These are phyloP conservation scores for Autographa pulchrina DNA, from an alignment of 2,888 invertebrate genomes.

Conservation along the genomic window DNA sequence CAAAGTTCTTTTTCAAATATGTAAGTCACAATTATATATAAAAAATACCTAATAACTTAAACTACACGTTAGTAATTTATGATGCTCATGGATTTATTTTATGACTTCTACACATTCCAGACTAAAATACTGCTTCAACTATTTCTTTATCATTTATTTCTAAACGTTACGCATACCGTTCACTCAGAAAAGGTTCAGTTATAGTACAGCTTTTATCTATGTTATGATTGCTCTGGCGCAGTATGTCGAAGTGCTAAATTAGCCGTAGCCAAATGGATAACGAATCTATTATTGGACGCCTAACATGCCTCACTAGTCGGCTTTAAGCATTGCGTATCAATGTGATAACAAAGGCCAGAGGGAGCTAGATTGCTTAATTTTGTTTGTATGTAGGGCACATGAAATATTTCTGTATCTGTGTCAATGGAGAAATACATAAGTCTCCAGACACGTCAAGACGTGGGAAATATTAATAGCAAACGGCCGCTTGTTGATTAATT, in stretches of 20 bases:
- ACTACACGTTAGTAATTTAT: too few relatives aligned
- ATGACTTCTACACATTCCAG: too few relatives aligned
- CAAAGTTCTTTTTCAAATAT: too few relatives aligned
- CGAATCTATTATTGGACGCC: slow-evolving; percentile 32
- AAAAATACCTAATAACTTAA: too few relatives aligned
- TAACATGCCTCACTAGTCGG: slow-evolving; percentile 21
- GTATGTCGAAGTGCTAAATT: slow-evolving; percentile 40
- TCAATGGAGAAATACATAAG: slow-evolving; percentile 35
- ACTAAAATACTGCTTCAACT: background rate
- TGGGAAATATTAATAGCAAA: background rate
- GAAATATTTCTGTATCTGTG: slow-evolving; percentile 45
- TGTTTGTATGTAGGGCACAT: slow-evolving; percentile 39
- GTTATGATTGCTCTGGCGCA: slow-evolving; percentile 20
- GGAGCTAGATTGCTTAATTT: slow-evolving; percentile 46
- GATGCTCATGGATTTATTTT: too few relatives aligned
- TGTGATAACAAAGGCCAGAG: slow-evolving; percentile 56
- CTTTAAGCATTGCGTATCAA: slow-evolving; percentile 21
- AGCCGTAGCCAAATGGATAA: slow-evolving; percentile 30
- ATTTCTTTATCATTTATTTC: background rate
- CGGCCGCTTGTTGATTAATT: background rate
- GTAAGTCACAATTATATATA: too few relatives aligned
- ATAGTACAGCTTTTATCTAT: slow-evolving; percentile 2
- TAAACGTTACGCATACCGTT: background rate
- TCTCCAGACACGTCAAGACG: background rate
- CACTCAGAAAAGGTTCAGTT: slow-evolving; percentile 3